A percentile compares a stretch with the other conserved stretches of the same genome.
Conservation (phyloP, 1,140 invertebrate genomes). For the Amphibalanus amphitrite region DNA sequence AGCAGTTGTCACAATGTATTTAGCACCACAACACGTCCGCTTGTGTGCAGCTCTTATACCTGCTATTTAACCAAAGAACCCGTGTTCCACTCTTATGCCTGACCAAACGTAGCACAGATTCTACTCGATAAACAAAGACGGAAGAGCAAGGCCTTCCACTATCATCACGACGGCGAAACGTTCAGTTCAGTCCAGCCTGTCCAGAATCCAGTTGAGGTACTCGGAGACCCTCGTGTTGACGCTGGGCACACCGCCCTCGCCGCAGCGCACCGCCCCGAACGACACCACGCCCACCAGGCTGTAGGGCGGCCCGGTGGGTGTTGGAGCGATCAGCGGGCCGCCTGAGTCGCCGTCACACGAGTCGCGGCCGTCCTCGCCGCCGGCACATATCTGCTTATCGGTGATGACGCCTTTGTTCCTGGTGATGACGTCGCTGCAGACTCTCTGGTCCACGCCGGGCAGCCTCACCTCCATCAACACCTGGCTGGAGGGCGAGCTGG, state of each 20-base stretch:
- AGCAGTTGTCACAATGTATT: too few relatives aligned
- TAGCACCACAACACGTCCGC: too few relatives aligned
- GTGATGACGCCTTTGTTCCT: neutral
- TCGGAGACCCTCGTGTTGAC: conserved; percentile 15
- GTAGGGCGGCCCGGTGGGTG: conserved; percentile 14
- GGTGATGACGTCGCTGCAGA: neutral
- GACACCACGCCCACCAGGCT: neutral
- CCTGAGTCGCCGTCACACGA: neutral
- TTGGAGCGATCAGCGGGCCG: neutral
- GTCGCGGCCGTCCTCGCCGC: neutral
- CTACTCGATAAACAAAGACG: too few relatives aligned
- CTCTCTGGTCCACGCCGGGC: neutral
- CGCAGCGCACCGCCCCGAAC: neutral
- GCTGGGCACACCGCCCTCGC: conserved; percentile 23
- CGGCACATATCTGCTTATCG: conserved; percentile 16
- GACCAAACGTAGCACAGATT: too few relatives aligned
- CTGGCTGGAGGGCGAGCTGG: conserved; percentile 22
- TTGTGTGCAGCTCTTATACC: too few relatives aligned
- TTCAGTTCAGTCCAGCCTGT: too few relatives aligned
- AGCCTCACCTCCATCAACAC: conserved; percentile 15
- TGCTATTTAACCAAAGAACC: too few relatives aligned
- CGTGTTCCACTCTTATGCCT: too few relatives aligned
- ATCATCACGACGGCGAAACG: too few relatives aligned
- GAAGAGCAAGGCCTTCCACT: too few relatives aligned
- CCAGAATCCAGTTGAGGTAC: conserved; percentile 1